Base-by-base conservation (phyloP, 2,113 vertebrate genomes). In the Cynopterus brachyotis region DNA sequence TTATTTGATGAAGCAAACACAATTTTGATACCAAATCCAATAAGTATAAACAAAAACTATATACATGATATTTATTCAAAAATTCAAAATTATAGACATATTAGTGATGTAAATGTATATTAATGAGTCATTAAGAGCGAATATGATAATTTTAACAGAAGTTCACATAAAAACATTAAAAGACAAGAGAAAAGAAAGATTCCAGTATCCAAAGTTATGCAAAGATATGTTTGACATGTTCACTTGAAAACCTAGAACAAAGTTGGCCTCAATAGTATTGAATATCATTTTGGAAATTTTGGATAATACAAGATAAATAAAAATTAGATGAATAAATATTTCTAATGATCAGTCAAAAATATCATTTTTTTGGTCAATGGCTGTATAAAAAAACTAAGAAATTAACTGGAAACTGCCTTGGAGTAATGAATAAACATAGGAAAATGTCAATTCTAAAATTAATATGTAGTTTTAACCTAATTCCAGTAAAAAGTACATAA, bases 281-380 rank as follows among this genome's bases (percentile, higher is more conserved):
- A 69, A 69, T 22, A 76, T 70, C 12, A 76, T 70, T 82, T 78
- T 88, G 32, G 79, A 80, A 86, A 85, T 55, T 75, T 81, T 50
- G 32, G 17, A n/a, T 37, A 88, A 30, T 37, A 60, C 3, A 91
- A 83, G 32, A 55, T 22, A n/a, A 96, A 91, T 88, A 50, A 73
- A 90, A 87, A 75, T 50, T 19, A 87, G 70, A 90, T 57, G 13
- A 90, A 69, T 66, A 85, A 70, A 75, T 85, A 64, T 70, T 89
- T 86, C 22, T 94, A 76, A 40, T 87, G 81, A 66, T 67, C 40
- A 78, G 30, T 79, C 47, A 87, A 87, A 90, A 90, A 57, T 62
- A n/a, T 20, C 19, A 60, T 32, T 94, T 95, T 95, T 95, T 94
- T 79, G 55, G 62, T 83, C 79, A 62, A 45, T 69, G 62, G 73